Evolutionary conservation across 2,797 vertebrate species (phyloP), one percentile per base, ranked within the genome.

Genomic region (Pseudopleuronectes americanus): DNA sequence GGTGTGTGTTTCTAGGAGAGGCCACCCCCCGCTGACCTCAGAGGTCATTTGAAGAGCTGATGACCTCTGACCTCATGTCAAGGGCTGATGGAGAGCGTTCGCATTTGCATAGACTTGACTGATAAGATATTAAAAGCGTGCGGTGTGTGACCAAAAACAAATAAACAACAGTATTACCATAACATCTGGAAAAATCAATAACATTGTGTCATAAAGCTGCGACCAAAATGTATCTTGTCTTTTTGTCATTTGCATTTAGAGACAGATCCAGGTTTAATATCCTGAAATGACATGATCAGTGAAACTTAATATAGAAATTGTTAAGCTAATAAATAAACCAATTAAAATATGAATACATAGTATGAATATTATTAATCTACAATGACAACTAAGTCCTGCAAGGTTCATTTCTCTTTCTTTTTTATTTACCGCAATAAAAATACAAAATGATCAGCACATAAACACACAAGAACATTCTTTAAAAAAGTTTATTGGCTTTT

Each of bases 401-500:
- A 67, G 4, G 10, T 76, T 52, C 48, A 28, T 62, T 63, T 68
- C 13, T 43, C 28, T 22, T 13, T 41, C 8, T 31, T 10, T 70
- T 77, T 72, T 63, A 64, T 76, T 65, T 49, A 64, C 24, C 49
- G 59, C 57, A 71, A 52, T 36, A 76, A 77, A 36, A 81, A 77
- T 23, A 77, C 21, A 72, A 62, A 74, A 82, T 77, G 17, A 71
- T 47, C 23, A 76, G 41, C 55, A 65, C 70, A 31, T 57, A 71
- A 70, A 78, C 63, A 76, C 53, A 38, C 62, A 26, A 48, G 49
- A 68, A 70, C 76, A 82, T 94, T 94, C 92, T 94, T 94, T 93
- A 94, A 89, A 95, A 95, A 99, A 95, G 93, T 97, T 98, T 99
- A 98, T 98, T 97, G 95, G 95, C 95, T 97, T 98, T 97, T 97